A percentile compares a stretch with the other conserved stretches of the same genome.
These are phyloP conservation scores for Eulemur rufifrons DNA, from an alignment of 2,113 vertebrate species.

Conservation along the genomic window DNA sequence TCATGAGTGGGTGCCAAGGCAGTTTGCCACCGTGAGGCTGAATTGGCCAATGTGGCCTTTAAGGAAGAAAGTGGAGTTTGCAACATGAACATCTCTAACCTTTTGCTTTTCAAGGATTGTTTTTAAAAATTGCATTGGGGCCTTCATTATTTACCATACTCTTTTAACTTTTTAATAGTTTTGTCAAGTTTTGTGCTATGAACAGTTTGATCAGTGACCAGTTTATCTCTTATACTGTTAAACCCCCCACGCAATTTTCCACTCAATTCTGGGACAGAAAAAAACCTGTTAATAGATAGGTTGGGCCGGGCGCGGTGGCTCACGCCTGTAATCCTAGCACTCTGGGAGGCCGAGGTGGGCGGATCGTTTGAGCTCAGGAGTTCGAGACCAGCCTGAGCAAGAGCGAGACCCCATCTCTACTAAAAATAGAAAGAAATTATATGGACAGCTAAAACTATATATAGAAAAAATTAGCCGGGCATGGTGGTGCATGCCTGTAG, in stretches of 20 bases:
- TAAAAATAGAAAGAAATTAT: too few species aligned
- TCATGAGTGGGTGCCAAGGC: fast-evolving
- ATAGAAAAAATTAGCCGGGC: too few species aligned
- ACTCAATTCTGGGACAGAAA: constrained; percentile 70
- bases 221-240: constrained; percentile 67
- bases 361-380: too few species aligned
- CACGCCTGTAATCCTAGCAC: too few species aligned
- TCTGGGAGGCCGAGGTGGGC: too few species aligned
- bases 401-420: too few species aligned
- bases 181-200: constrained; percentile 70
- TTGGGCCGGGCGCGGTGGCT: too few species aligned
- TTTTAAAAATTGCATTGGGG: constrained; percentile 66
- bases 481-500: too few species aligned
- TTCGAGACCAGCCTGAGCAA: too few species aligned
- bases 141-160: constrained; percentile 72
- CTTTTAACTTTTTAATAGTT: constrained; percentile 71
- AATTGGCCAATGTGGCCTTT: constrained; percentile 18
- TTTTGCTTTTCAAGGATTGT: constrained; percentile 76
- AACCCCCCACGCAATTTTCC: constrained; percentile 73
- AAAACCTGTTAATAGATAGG: constrained; percentile 43
- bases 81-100: constrained; percentile 34
- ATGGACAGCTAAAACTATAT: too few species aligned
- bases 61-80: constrained; percentile 67
- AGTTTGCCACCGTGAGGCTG: background rate
- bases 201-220: constrained; percentile 65